Conservation (phyloP, 2,888 invertebrate species). For the Tiliacea aurago region DNA sequence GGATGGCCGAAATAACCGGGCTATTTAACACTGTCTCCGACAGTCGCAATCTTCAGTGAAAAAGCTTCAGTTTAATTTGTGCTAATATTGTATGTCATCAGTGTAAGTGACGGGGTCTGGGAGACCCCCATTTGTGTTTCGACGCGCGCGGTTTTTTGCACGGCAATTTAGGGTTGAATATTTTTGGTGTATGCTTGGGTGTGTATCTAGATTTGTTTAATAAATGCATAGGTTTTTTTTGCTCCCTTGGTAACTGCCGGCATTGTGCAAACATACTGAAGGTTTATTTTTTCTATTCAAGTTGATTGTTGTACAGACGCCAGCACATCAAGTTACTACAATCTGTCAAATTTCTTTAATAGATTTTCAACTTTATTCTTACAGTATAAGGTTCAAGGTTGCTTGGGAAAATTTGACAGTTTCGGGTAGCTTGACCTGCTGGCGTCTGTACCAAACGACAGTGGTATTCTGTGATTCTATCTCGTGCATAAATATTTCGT, state of each 20-base stretch:
- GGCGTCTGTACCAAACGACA: not conserved
- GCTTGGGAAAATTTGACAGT: no score
- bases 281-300: slow-evolving; percentile 1
- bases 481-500: not conserved
- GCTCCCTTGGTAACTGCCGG: slow-evolving; percentile 7
- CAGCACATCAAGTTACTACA: no score
- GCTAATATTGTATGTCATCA: slow-evolving; percentile 61
- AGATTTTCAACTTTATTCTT: no score
- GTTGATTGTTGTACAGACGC: no score
- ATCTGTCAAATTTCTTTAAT: no score
- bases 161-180: slow-evolving; percentile 44
- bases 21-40: slow-evolving; percentile 77
- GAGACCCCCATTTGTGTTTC: slow-evolving; percentile 57
- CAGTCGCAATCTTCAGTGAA: slow-evolving; percentile 70
- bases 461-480: not conserved
- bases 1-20: slow-evolving; percentile 72
- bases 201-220: slow-evolving; percentile 22
- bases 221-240: slow-evolving; percentile 31
- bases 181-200: slow-evolving; percentile 27
- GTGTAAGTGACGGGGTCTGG: slow-evolving; percentile 50
- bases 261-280: not conserved
- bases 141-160: slow-evolving; percentile 47
- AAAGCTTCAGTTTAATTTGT: slow-evolving; percentile 63
- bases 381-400: no score
- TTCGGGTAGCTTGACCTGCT: no score